Percentiles rank a stretch among this genome's conserved stretches.
phyloP scores from a whole-genome alignment of 2,113 vertebrate genomes.

The Hippoglossus stenolepis region DNA sequence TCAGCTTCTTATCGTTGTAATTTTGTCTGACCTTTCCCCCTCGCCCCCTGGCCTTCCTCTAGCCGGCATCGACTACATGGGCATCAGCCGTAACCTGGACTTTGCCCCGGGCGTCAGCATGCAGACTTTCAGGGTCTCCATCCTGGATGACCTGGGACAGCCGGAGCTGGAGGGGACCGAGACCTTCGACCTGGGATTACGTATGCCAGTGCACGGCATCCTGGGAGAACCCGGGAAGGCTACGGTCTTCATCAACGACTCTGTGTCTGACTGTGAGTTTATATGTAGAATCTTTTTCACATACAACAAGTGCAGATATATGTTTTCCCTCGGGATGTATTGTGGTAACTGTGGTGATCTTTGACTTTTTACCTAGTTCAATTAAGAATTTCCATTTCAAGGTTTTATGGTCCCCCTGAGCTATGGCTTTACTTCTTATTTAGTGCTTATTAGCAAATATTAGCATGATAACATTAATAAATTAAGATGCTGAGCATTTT shows the following conservation, averaged over 20 bases:
- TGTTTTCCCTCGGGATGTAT: too few species aligned
- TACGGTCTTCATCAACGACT: constrained; percentile 91
- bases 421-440: too few species aligned
- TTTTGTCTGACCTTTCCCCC: too few species aligned
- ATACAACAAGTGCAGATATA: too few species aligned
- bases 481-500: too few species aligned
- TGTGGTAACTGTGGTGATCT: too few species aligned
- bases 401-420: too few species aligned
- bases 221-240: constrained; percentile 89
- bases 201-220: constrained; percentile 89
- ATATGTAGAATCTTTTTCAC: too few species aligned
- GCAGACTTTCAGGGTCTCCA: constrained; percentile 87
- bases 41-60: neutral
- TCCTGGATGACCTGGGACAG: constrained; percentile 93
- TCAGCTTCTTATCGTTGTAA: neutral
- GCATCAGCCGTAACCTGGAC: constrained; percentile 93
- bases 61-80: constrained; percentile 94
- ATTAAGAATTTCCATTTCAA: too few species aligned
- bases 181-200: constrained; percentile 90
- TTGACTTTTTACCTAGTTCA: too few species aligned
- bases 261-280: constrained; percentile 90
- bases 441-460: too few species aligned
- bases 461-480: too few species aligned
- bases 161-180: constrained; percentile 91
- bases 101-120: constrained; percentile 91